A percentile compares a stretch with the other conserved stretches of the same genome.
These are phyloP conservation scores for Cosmorhoe ocellata DNA, from an alignment of 2,888 invertebrate species.

Conservation along the genomic window DNA sequence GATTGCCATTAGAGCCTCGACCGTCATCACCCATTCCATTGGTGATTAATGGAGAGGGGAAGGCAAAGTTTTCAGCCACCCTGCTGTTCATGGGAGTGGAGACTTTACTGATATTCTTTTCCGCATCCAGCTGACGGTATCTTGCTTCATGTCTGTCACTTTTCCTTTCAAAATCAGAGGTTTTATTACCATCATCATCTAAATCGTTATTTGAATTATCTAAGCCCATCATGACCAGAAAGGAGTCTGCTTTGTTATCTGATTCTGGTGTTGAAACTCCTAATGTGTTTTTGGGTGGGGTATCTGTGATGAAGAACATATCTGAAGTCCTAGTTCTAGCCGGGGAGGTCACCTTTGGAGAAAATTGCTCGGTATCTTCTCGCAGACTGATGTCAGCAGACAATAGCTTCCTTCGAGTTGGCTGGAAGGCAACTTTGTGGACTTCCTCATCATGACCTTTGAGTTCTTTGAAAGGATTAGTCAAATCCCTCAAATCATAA, in stretches of 20 bases:
- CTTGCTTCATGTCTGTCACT: conserved; percentile 56
- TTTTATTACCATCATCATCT: conserved; percentile 57
- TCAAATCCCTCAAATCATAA: conserved; percentile 81
- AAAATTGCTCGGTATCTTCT: conserved; percentile 59
- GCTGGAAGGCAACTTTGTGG: conserved; percentile 73
- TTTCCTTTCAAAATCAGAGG: conserved; percentile 53
- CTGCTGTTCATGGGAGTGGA: conserved; percentile 67
- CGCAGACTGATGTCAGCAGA: conserved; percentile 68
- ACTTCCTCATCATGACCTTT: conserved; percentile 78
- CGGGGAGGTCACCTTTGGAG: conserved; percentile 51
- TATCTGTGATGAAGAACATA: conserved; percentile 66
- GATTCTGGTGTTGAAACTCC: conserved; percentile 44
- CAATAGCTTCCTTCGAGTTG: conserved; percentile 53
- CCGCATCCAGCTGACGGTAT: conserved; percentile 54
- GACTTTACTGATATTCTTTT: conserved; percentile 66
- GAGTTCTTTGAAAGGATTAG: conserved; percentile 68
- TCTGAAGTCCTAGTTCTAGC: conserved; percentile 60
- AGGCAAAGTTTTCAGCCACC: conserved; percentile 52
- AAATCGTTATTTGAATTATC: conserved; percentile 60
- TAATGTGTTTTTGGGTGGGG: conserved; percentile 55
- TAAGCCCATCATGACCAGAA: conserved; percentile 70
- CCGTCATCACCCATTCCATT: conserved; percentile 59
- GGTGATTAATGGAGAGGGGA: conserved; percentile 56
- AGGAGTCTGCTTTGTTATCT: conserved; percentile 68
- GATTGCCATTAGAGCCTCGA: conserved; percentile 43